Conservation (phyloP, 1,140 invertebrate species). For the Oscheius sp. region DNA sequence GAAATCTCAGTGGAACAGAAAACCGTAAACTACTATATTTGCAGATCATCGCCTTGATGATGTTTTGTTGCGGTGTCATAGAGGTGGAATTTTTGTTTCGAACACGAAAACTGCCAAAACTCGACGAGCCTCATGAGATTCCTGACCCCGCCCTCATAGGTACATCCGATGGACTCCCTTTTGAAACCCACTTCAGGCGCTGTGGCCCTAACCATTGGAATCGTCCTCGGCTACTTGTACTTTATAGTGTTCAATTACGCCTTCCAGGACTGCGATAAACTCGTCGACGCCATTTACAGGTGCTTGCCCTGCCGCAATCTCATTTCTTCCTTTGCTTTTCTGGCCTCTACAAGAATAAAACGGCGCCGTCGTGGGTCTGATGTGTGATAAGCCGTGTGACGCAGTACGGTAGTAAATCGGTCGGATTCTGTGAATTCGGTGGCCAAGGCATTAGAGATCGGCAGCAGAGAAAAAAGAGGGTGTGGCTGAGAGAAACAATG, state of each 20-base stretch:
- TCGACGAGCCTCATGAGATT: conserved; percentile 54
- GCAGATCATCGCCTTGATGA: conserved; percentile 41
- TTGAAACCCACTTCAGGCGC: conserved; percentile 35
- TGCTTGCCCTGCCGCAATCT: conserved; percentile 38
- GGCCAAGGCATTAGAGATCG: too few species aligned
- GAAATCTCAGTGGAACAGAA: too few species aligned
- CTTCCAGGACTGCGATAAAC: conserved; percentile 56
- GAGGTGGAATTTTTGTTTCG: conserved; percentile 52
- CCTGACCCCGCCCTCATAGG: conserved; percentile 56
- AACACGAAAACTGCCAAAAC: conserved; percentile 48
- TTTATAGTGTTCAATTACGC: conserved; percentile 60
- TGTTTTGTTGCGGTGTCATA: conserved; percentile 48
- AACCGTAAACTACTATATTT: not conserved
- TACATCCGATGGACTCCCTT: not conserved
- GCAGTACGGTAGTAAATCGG: too few species aligned
- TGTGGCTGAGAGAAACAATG: not conserved
- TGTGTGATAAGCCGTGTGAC: too few species aligned
- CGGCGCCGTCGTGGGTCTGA: too few species aligned
- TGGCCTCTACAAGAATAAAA: too few species aligned
- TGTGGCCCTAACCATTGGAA: conserved; percentile 54
- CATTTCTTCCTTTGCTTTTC: too few species aligned
- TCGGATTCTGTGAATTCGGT: too few species aligned
- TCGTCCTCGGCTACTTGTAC: conserved; percentile 56
- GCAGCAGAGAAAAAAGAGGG: not conserved
- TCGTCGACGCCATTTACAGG: conserved; percentile 53